Evolutionary conservation across 2,888 invertebrate genomes (phyloP).

Genomic region (Xestoiulus laeticollis): DNA sequence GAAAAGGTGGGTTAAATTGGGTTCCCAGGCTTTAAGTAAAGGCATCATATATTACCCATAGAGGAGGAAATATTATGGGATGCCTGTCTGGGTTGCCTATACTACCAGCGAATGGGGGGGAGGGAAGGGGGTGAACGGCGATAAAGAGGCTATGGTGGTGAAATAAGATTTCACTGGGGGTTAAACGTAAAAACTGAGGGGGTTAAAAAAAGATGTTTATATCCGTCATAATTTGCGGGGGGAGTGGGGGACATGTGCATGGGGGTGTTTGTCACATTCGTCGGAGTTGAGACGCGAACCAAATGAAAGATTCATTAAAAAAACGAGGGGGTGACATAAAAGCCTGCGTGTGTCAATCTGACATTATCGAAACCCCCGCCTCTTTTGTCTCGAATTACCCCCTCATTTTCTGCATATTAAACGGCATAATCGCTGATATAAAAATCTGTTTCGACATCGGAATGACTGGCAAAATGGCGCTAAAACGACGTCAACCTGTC

Average conservation of each 20-base stretch:
- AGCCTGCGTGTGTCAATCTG: not conserved
- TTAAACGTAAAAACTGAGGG: not conserved
- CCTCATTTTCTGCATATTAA: constrained; percentile 44
- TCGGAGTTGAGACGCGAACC: not conserved
- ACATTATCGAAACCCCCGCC: not conserved
- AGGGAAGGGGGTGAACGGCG: not conserved
- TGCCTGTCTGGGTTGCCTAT: not conserved
- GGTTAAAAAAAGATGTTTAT: constrained; percentile 24
- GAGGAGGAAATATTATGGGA: not conserved
- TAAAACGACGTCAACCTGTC: not conserved
- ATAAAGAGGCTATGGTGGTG: not conserved
- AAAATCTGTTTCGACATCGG: not conserved
- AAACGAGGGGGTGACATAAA: constrained; percentile 1
- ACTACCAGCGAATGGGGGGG: not conserved
- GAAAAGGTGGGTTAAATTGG: no score
- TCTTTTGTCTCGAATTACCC: not conserved
- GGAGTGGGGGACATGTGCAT: not conserved
- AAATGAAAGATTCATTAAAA: constrained; percentile 23
- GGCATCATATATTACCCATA: no score
- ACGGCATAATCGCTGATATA: constrained; percentile 1
- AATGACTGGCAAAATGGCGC: not conserved
- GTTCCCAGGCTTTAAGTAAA: no score
- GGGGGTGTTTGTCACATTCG: not conserved
- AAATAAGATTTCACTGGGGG: not conserved
- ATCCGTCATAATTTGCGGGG: constrained; percentile 24